A percentile compares a stretch with the other conserved stretches of the same genome.
These are phyloP conservation scores for Beroe ovata DNA, from an alignment of 37 sponge, comb jelly and placozoan genomes.

Conservation along the genomic window DNA sequence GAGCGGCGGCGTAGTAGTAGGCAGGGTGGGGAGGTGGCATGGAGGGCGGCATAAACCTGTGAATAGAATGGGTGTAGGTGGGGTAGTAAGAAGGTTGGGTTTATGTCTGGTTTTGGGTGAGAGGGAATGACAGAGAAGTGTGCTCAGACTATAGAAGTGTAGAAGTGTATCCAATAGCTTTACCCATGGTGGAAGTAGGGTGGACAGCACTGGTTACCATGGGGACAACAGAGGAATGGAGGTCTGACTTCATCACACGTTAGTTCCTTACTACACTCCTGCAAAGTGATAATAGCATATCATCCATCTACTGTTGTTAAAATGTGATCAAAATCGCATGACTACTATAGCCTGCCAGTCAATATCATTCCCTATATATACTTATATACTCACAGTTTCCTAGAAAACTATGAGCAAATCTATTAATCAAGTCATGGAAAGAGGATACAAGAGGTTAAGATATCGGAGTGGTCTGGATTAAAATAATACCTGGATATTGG, in stretches of 20 bases:
- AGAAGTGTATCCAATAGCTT: background rate
- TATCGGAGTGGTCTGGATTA: no score
- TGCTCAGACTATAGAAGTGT: background rate
- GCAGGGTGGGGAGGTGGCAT: background rate
- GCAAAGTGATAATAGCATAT: no score
- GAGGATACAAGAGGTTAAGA: no score
- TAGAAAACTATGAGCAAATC: no score
- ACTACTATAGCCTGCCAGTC: no score
- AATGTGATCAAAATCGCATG: no score
- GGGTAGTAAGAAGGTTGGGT: background rate
- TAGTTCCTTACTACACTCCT: background rate
- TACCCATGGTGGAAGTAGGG: slow-evolving; percentile 8
- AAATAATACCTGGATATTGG: background rate
- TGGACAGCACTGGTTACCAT: slow-evolving; percentile 6
- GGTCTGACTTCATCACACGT: background rate
- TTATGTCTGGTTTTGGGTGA: background rate
- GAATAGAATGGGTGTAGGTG: background rate
- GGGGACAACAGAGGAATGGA: slow-evolving; percentile 4
- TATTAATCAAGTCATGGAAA: no score
- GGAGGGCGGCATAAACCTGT: slow-evolving; percentile 25
- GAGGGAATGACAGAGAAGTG: background rate
- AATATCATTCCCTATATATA: no score
- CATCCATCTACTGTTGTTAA: no score
- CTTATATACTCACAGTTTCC: no score
- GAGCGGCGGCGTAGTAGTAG: background rate